Evolutionary conservation across 2,888 invertebrate species (phyloP).

Genomic region (Cataglyphis altisquamis): DNA sequence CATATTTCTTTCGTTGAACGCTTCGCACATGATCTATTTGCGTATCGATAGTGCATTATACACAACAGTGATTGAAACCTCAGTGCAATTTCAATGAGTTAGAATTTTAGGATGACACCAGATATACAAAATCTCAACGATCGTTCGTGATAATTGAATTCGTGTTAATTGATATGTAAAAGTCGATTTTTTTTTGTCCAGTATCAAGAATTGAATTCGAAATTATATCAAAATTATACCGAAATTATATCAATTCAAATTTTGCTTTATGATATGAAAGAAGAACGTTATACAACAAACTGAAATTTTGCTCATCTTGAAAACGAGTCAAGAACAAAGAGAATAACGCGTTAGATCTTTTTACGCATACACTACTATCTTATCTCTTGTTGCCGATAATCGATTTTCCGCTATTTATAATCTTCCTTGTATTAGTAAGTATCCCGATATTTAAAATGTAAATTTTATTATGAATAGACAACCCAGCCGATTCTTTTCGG

Average conservation of each 20-base stretch:
- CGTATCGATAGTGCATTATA: background rate
- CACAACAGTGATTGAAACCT: conserved; percentile 4
- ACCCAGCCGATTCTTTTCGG: too few species aligned
- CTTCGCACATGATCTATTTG: conserved; percentile 18
- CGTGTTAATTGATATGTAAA: background rate
- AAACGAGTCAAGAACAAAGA: background rate
- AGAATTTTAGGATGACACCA: too few species aligned
- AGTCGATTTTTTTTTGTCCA: background rate
- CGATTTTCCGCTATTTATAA: conserved; percentile 44
- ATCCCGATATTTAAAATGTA: conserved; percentile 2
- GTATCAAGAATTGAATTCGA: background rate
- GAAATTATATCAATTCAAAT: background rate
- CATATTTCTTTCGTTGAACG: conserved; percentile 30
- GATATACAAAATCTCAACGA: background rate
- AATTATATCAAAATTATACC: background rate
- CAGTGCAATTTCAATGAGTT: conserved; percentile 22
- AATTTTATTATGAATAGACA: conserved; percentile 6
- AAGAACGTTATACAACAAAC: background rate
- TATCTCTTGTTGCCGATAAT: background rate
- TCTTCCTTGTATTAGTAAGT: background rate
- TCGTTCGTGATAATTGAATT: background rate
- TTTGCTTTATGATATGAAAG: background rate
- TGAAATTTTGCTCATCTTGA: background rate
- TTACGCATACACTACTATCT: background rate
- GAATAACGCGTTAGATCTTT: background rate